Evolutionary conservation across 2,113 vertebrate genomes (phyloP).

Genomic region (Hydropotes inermis): DNA sequence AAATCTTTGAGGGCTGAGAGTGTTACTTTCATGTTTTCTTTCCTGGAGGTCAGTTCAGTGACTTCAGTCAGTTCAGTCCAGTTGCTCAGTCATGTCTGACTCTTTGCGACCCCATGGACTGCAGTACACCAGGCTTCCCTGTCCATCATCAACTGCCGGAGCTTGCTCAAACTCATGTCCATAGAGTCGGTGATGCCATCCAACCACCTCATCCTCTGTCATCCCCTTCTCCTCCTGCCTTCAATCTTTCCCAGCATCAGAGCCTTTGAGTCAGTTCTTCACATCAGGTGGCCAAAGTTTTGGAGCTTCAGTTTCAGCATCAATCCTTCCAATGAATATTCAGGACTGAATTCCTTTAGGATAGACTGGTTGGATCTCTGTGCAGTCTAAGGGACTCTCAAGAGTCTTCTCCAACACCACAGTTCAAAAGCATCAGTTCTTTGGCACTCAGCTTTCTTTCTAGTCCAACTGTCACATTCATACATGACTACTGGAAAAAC

Average conservation of each 20-base stretch:
- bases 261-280: not conserved
- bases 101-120: not conserved
- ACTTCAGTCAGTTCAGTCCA: not conserved
- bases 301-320: not conserved
- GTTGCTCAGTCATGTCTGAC: fast-evolving
- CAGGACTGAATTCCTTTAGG: not conserved
- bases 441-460: not conserved
- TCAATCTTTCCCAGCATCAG: not conserved
- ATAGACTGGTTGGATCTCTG: not conserved
- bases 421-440: not conserved
- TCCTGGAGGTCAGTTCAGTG: not conserved
- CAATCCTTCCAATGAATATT: not conserved
- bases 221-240: fast-evolving
- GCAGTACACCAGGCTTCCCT: not conserved
- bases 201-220: not conserved
- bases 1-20: not conserved
- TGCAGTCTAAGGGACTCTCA: not conserved
- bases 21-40: not conserved
- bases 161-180: not conserved
- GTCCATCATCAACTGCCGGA: not conserved
- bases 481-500: not conserved
- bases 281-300: not conserved
- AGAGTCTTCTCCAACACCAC: not conserved
- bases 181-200: not conserved
- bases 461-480: not conserved